These are phyloP conservation scores for Darevskia mixta DNA, from an alignment of 2,797 vertebrate genomes.

Conservation along the genomic window DNA sequence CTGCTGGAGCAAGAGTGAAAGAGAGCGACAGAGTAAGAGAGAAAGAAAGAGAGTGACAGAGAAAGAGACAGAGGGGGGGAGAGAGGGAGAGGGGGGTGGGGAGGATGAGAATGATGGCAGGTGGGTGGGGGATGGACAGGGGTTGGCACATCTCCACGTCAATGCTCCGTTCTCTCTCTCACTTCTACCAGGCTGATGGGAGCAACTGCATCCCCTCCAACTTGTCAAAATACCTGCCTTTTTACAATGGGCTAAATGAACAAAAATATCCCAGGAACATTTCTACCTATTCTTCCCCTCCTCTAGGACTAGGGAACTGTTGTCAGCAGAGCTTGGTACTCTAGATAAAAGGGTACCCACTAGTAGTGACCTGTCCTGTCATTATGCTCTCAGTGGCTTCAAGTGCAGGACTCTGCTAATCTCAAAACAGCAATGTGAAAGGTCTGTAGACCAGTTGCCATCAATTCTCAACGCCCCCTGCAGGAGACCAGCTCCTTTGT, in stretches of 20 bases:
- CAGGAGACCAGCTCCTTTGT: too few species aligned
- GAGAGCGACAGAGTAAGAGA: conserved; percentile 27
- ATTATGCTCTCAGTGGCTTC: neutral
- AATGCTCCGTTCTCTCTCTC: too few species aligned
- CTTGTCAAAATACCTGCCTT: neutral
- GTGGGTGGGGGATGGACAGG: neutral
- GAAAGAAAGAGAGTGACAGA: neutral
- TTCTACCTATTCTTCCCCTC: neutral
- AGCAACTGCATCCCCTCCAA: too few species aligned
- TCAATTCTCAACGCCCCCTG: neutral
- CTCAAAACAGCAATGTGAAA: neutral
- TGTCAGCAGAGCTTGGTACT: neutral
- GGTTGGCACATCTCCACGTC: neutral
- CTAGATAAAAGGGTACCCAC: neutral
- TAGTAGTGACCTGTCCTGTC: neutral
- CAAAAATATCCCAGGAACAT: neutral
- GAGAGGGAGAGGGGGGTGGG: neutral
- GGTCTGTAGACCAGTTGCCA: neutral
- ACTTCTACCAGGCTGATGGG: too few species aligned
- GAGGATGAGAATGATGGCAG: neutral
- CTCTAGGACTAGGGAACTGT: neutral
- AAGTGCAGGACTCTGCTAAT: neutral
- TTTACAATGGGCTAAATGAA: neutral
- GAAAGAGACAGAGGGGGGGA: neutral
- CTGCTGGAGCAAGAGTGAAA: conserved; percentile 26